Base-by-base conservation (phyloP, 53 echinoderm and acorn worm genomes). In the Henricia sp. region DNA sequence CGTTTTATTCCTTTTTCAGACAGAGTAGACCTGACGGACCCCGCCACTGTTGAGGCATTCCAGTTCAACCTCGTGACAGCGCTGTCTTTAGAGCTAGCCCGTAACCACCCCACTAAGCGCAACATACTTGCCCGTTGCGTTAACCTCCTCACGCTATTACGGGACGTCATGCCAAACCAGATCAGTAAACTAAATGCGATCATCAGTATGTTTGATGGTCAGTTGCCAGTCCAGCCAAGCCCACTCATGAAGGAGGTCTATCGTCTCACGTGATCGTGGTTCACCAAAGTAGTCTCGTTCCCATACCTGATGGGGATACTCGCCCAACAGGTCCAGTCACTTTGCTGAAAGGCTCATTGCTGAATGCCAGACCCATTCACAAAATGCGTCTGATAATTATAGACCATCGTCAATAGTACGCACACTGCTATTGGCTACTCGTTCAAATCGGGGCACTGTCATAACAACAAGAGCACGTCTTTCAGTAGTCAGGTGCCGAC, bases 241-340 rank as follows among this genome's bases (percentile, higher is more conserved):
- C 92, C 88, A 19, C 85, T 92, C 58, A 76, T 92, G 51, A 72
- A 76, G 11, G 92, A 92, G 60, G 88, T 92, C 10, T 88, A 88
- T 17, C 80, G 80, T 12, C 64, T 80, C 42, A 80, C 80, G 24
- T 80, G 80, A 77, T 60, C n/a, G 32, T 44, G 44, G 6, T 44
- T 13, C 13, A 44, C 44, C 6, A 44, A 44, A 44, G 6, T 44
- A 44, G n/a, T n/a, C n/a, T n/a, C n/a, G n/a, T n/a, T n/a, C n/a
- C n/a, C n/a, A n/a, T n/a, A n/a, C n/a, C n/a, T n/a, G n/a, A n/a
- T n/a, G n/a, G n/a, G n/a, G n/a, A n/a, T n/a, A n/a, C n/a, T n/a
- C n/a, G n/a, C n/a, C n/a, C n/a, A n/a, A n/a, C n/a, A n/a, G n/a
- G n/a, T n/a, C n/a, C n/a, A n/a, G n/a, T n/a, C n/a, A n/a, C n/a